Evolutionary conservation across 2,113 vertebrate species (phyloP).

Genomic region (Dolichallabes microphthalmus): DNA sequence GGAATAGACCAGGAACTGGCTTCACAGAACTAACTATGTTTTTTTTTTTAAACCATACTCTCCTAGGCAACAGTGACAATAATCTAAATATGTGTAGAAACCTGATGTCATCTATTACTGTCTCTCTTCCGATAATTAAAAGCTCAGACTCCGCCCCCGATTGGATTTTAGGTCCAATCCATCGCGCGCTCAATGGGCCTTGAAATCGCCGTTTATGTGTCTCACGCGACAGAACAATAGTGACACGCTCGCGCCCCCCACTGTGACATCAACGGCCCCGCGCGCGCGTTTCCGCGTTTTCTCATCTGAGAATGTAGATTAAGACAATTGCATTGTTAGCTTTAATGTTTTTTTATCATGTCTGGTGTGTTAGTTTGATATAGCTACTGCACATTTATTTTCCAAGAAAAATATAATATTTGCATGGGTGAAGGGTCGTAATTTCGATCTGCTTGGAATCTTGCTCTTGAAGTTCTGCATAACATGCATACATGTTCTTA

Average conservation of each 20-base stretch:
- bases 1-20: neutral
- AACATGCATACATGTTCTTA: too few species aligned
- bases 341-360: neutral
- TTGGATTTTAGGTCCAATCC: constrained; percentile 68
- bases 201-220: constrained; percentile 74
- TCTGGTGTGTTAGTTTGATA: neutral
- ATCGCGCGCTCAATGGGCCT: constrained; percentile 74
- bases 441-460: neutral
- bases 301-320: neutral
- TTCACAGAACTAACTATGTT: too few species aligned
- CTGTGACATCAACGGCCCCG: constrained; percentile 67
- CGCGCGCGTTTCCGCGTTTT: constrained; percentile 36
- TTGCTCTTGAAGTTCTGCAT: neutral
- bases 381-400: neutral
- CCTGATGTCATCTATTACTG: constrained; percentile 38
- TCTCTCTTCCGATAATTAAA: constrained; percentile 60
- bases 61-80: neutral
- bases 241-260: constrained; percentile 61
- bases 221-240: constrained; percentile 69
- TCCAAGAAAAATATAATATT: neutral
- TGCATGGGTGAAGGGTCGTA: neutral
- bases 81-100: neutral
- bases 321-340: neutral
- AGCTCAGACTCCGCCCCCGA: constrained; percentile 45
- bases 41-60: neutral